Percentiles rank a stretch among this genome's conserved stretches.
phyloP scores from a whole-genome alignment of 37 sponge, comb jelly and placozoan genomes.

The Chondrosia reniformis region DNA sequence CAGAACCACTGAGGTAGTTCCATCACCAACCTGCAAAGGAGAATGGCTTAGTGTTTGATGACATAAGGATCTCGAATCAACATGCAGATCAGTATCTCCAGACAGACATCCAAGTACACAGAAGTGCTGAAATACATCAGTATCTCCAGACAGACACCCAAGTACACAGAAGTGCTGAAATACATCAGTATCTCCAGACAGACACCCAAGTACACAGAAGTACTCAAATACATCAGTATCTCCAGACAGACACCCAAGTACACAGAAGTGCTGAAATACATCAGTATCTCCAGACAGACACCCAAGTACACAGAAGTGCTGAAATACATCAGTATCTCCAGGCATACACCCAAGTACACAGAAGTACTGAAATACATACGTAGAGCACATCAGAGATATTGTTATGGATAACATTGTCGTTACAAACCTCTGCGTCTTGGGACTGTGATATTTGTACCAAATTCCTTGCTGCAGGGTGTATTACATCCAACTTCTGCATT shows the following conservation, averaged over 20 bases:
- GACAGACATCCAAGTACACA: too few relatives aligned
- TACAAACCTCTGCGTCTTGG: conserved; percentile 94
- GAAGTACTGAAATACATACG: not conserved
- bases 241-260: not conserved
- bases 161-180: too few relatives aligned
- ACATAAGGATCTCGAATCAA: too few relatives aligned
- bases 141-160: too few relatives aligned
- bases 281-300: conserved; percentile 4
- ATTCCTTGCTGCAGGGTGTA: conserved; percentile 97
- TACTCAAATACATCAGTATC: too few relatives aligned
- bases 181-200: too few relatives aligned
- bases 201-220: too few relatives aligned
- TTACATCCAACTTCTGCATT: conserved; percentile 88
- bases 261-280: not conserved
- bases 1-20: conserved; percentile 93
- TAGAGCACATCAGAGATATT: not conserved
- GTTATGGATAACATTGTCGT: not conserved
- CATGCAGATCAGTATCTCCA: too few relatives aligned
- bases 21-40: conserved; percentile 98
- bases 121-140: too few relatives aligned
- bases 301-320: not conserved
- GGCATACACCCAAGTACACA: conserved; percentile 14
- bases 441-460: conserved; percentile 96
- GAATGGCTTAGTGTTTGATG: too few relatives aligned
- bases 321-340: conserved; percentile 19